These are phyloP conservation scores for Xestia rhomboidea DNA, from an alignment of 2,888 invertebrate genomes.

Conservation along the genomic window DNA sequence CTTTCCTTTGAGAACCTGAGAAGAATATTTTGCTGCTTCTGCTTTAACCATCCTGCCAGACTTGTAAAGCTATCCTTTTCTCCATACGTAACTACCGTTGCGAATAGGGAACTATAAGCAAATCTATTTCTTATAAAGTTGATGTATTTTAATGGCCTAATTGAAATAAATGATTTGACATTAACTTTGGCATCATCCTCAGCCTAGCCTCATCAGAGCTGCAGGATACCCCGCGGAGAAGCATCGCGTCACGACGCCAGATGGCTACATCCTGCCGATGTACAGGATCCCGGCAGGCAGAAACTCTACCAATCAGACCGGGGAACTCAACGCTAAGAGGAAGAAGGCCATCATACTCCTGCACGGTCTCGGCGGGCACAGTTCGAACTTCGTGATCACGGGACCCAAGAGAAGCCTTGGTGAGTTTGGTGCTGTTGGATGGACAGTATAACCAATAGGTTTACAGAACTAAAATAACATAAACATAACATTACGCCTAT, in stretches of 20 bases:
- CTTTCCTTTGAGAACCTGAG: no score
- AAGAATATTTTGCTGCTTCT: no score
- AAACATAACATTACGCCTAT: neutral
- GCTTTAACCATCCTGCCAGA: no score
- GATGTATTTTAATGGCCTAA: neutral
- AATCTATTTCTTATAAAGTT: neutral
- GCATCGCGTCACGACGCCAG: no score
- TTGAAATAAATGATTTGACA: neutral
- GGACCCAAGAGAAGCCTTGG: conserved; percentile 61
- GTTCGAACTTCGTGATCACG: conserved; percentile 93
- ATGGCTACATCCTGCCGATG: no score
- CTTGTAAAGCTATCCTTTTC: no score
- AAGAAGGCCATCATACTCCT: conserved; percentile 87
- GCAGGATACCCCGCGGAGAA: no score
- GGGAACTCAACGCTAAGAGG: no score
- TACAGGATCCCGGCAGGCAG: no score
- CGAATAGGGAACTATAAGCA: neutral
- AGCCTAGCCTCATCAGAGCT: neutral
- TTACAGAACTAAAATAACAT: neutral
- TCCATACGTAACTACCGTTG: neutral
- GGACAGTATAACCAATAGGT: neutral
- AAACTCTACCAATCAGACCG: no score
- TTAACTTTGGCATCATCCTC: neutral
- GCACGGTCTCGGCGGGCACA: conserved; percentile 92
- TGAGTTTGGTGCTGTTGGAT: neutral